These are phyloP conservation scores for Hippopotamus amphibius DNA, from an alignment of 2,113 vertebrate species.

Conservation along the genomic window DNA sequence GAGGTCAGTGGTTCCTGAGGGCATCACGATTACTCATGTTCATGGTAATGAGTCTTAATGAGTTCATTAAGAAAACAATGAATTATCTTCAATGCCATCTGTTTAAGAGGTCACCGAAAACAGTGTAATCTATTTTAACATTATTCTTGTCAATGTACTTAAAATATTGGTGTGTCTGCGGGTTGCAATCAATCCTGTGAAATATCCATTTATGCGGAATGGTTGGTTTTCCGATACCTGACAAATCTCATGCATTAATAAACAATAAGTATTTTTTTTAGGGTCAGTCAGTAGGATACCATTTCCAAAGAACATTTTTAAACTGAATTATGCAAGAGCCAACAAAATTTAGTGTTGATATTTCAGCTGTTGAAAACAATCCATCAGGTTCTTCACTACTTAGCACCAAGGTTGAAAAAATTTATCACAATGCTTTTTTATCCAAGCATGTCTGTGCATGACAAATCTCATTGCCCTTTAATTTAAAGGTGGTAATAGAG, in stretches of 20 bases:
- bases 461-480: conserved; percentile 4
- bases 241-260: conserved; percentile 20
- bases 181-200: conserved; percentile 13
- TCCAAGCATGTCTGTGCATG: neutral
- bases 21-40: neutral
- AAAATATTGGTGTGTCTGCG: neutral
- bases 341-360: conserved; percentile 57
- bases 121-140: neutral
- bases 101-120: neutral
- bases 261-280: conserved; percentile 45
- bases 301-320: conserved; percentile 60
- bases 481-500: neutral
- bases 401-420: neutral
- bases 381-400: neutral
- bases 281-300: neutral
- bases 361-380: neutral
- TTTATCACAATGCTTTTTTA: conserved; percentile 15
- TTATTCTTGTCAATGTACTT: conserved; percentile 3
- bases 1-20: conserved; percentile 1
- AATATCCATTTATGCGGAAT: conserved; percentile 21
- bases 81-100: neutral
- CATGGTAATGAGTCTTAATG: neutral
- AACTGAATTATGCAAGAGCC: conserved; percentile 35
- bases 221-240: conserved; percentile 6
- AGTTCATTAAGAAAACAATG: neutral